Conservation (phyloP, 2,797 vertebrate genomes). For the Sebastes diaconus region DNA sequence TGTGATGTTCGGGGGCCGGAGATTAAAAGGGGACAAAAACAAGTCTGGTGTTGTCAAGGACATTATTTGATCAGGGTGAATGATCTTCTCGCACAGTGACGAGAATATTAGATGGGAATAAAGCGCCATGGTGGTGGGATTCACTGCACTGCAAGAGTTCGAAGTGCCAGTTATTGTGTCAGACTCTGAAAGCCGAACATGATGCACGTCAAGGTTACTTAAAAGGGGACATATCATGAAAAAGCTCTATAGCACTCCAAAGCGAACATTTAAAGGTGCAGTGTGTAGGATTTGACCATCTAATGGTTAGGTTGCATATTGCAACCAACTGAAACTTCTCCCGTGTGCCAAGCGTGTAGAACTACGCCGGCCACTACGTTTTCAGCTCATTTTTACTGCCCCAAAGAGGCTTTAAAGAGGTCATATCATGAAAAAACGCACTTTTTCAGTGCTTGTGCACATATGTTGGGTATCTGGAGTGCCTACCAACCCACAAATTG, state of each 20-base stretch:
- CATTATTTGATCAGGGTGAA: slow-evolving; percentile 21
- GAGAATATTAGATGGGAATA: neutral
- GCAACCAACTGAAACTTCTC: too few relatives aligned
- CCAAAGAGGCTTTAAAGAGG: accelerated
- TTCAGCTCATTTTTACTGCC: too few relatives aligned
- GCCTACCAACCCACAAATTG: accelerated
- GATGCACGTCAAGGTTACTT: neutral
- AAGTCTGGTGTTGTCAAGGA: slow-evolving; percentile 43
- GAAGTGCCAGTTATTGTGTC: neutral
- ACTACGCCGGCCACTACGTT: too few relatives aligned
- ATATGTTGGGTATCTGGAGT: too few relatives aligned
- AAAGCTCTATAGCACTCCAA: too few relatives aligned
- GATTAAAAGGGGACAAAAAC: slow-evolving; percentile 58
- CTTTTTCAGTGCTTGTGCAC: too few relatives aligned
- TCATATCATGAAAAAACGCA: too few relatives aligned
- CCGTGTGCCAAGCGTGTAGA: too few relatives aligned
- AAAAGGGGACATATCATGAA: too few relatives aligned
- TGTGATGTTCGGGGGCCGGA: slow-evolving; percentile 41
- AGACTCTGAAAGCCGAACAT: neutral
- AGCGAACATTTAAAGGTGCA: too few relatives aligned
- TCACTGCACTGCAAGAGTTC: neutral
- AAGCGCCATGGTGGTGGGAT: neutral
- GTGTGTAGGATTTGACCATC: too few relatives aligned
- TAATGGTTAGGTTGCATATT: too few relatives aligned
- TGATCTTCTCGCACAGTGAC: neutral